Conservation (phyloP, 2,888 invertebrate genomes). For the Caenorhabditis doughertyi region DNA sequence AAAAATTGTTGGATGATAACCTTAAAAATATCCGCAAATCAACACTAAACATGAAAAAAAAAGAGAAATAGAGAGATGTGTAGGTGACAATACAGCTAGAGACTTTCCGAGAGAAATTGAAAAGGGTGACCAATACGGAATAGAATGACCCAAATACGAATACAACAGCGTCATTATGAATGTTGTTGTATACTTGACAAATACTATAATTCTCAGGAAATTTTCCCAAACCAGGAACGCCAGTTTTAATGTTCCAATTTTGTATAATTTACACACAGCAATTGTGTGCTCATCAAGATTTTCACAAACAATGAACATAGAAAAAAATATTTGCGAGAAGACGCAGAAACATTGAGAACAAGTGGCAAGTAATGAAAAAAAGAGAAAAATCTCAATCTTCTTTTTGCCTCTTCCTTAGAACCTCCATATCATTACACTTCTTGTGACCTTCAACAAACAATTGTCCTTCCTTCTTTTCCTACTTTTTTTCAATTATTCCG, state of each 20-base stretch:
- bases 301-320: too few relatives aligned
- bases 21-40: too few relatives aligned
- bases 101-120: neutral
- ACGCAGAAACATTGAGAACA: neutral
- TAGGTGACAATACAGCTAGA: neutral
- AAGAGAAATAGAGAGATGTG: neutral
- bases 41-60: neutral
- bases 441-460: slow-evolving; percentile 13
- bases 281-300: too few relatives aligned
- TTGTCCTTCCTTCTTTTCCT: neutral
- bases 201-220: too few relatives aligned
- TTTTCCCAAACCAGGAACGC: neutral
- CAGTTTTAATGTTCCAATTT: too few relatives aligned
- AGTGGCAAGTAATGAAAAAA: slow-evolving; percentile 2
- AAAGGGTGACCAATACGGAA: slow-evolving; percentile 20
- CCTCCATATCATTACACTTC: slow-evolving; percentile 13
- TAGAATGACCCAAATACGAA: slow-evolving; percentile 52
- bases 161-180: slow-evolving; percentile 27
- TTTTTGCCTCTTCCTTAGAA: neutral
- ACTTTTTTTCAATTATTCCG: neutral
- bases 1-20: too few relatives aligned
- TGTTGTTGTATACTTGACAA: neutral
- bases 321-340: too few relatives aligned
- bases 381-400: neutral
- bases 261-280: too few relatives aligned